Conservation (phyloP, 2,888 invertebrate species). For the Sepioteuthis lessoniana region DNA sequence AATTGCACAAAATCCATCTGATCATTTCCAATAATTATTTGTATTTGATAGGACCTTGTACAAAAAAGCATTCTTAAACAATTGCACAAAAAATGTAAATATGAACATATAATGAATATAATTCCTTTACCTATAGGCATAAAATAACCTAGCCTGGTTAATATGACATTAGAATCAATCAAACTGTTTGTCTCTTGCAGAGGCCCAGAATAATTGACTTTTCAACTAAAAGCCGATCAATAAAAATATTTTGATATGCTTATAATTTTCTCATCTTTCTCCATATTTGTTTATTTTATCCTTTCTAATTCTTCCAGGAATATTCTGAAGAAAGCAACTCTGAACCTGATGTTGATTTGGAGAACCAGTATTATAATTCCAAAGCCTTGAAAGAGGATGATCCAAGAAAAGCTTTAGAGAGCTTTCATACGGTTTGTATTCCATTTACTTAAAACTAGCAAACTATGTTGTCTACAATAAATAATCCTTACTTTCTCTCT, state of each 20-base stretch:
- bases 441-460: neutral
- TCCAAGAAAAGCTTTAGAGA: conserved; percentile 90
- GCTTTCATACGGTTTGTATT: conserved; percentile 80
- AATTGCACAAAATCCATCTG: too few relatives aligned
- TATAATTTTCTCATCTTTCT: neutral
- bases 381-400: conserved; percentile 98
- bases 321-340: conserved; percentile 99
- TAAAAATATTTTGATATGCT: neutral
- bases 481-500: neutral
- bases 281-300: neutral
- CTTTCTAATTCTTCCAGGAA: conserved; percentile 80
- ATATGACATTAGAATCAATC: too few relatives aligned
- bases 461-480: conserved; percentile 43
- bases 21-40: too few relatives aligned
- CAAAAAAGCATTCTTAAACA: too few relatives aligned
- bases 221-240: neutral
- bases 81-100: too few relatives aligned
- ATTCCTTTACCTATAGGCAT: too few relatives aligned
- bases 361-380: conserved; percentile 99
- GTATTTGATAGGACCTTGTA: too few relatives aligned
- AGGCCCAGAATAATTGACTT: neutral
- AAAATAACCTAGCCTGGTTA: too few relatives aligned
- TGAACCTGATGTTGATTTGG: conserved; percentile 98
- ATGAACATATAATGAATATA: too few relatives aligned
- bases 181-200: too few relatives aligned